A percentile compares a stretch with the other conserved stretches of the same genome.
phyloP scores from a whole-genome alignment of 2,888 invertebrate genomes.

The Polydrusus pterygomalis region DNA sequence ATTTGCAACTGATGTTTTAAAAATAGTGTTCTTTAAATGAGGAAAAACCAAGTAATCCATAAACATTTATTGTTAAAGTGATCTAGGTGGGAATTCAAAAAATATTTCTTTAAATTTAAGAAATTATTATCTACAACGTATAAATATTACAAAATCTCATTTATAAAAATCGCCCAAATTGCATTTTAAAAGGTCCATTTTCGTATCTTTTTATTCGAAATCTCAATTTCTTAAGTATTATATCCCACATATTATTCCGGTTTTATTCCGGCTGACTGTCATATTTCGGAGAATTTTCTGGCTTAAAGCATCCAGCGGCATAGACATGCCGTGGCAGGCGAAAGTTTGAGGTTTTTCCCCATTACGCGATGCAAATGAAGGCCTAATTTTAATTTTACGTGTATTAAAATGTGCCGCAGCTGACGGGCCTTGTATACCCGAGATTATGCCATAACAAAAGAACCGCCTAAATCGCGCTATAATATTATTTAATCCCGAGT shows the following conservation, averaged over 20 bases:
- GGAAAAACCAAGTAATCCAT: too few species aligned
- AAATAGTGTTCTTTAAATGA: too few species aligned
- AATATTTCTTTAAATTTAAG: too few species aligned
- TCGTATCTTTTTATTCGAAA: not conserved
- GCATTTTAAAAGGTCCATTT: not conserved
- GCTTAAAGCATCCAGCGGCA: slow-evolving; percentile 52
- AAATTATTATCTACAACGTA: too few species aligned
- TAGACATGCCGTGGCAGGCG: slow-evolving; percentile 53
- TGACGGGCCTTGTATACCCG: slow-evolving; percentile 72
- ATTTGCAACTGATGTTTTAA: too few species aligned
- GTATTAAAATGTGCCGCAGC: slow-evolving; percentile 76
- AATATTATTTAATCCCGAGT: slow-evolving; percentile 62
- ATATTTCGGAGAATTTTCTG: slow-evolving; percentile 46
- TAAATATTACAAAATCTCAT: too few species aligned
- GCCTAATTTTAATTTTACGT: slow-evolving; percentile 78
- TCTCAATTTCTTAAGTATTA: slow-evolving; percentile 23
- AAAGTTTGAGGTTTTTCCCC: slow-evolving; percentile 72
- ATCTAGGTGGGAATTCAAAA: too few species aligned
- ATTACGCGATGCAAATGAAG: slow-evolving; percentile 77
- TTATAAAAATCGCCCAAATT: too few species aligned
- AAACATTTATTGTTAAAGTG: too few species aligned
- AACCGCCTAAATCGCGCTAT: slow-evolving; percentile 68
- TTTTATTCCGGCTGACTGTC: slow-evolving; percentile 50
- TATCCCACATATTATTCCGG: slow-evolving; percentile 43
- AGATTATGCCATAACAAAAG: slow-evolving; percentile 70